phyloP scores from a whole-genome alignment of 2,113 vertebrate genomes.

The Bufo bufo region DNA sequence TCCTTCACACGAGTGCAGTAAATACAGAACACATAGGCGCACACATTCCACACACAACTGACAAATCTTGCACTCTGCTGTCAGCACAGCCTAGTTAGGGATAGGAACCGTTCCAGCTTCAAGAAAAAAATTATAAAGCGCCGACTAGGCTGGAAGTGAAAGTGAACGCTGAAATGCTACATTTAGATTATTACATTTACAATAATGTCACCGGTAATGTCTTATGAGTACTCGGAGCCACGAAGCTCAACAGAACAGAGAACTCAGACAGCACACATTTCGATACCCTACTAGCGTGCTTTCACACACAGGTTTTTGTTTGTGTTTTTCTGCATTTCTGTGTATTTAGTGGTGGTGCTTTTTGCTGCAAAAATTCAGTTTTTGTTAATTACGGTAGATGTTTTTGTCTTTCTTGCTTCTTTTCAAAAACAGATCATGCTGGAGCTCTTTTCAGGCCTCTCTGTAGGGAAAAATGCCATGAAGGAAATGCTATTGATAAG shows the following conservation, averaged over 20 bases:
- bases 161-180: neutral
- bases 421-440: too few species aligned
- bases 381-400: too few species aligned
- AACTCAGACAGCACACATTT: neutral
- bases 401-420: too few species aligned
- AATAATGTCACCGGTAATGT: neutral
- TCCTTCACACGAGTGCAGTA: constrained; percentile 39
- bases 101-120: neutral
- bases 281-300: neutral
- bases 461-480: too few species aligned
- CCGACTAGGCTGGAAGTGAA: neutral
- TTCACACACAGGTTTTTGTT: too few species aligned
- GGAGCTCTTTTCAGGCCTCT: too few species aligned
- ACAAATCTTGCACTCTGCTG: constrained; percentile 50
- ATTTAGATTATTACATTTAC: neutral
- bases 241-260: neutral
- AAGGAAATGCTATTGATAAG: too few species aligned
- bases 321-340: too few species aligned
- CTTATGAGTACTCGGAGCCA: neutral
- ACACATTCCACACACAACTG: constrained; percentile 49
- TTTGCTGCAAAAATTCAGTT: too few species aligned
- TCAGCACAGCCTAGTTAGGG: neutral
- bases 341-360: too few species aligned
- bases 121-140: neutral
- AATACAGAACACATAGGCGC: constrained; percentile 49